These are phyloP conservation scores for Urocitellus parryii DNA, from an alignment of 2,113 vertebrate species.

Conservation along the genomic window DNA sequence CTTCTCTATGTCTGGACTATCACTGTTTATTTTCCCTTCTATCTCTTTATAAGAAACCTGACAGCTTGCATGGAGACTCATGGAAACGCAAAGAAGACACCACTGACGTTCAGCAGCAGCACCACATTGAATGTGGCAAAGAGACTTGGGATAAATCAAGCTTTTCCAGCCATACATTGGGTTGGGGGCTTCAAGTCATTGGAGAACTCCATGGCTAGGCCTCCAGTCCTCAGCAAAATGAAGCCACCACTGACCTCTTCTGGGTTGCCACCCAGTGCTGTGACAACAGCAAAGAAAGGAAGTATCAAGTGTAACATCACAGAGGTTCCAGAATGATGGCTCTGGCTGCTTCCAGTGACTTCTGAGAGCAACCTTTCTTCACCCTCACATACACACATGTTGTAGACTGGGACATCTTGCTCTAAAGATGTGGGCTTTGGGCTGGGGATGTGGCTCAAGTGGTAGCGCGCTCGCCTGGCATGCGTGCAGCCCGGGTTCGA, in stretches of 20 bases:
- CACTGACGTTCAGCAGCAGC: slow-evolving; percentile 60
- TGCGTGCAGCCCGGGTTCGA: too few species aligned
- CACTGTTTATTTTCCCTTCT: too few species aligned
- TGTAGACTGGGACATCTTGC: neutral
- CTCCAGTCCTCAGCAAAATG: neutral
- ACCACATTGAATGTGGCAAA: slow-evolving; percentile 55
- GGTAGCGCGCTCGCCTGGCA: too few species aligned
- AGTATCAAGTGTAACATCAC: slow-evolving; percentile 69
- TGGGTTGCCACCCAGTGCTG: neutral
- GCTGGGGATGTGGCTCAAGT: too few species aligned
- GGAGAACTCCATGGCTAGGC: too few species aligned
- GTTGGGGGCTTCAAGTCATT: too few species aligned
- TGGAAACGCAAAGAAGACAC: slow-evolving; percentile 79
- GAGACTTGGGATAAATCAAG: neutral
- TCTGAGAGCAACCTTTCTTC: neutral
- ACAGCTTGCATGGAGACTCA: slow-evolving; percentile 38
- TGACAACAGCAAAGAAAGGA: neutral
- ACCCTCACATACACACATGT: accelerated
- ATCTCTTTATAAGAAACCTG: neutral
- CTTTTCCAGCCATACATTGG: too few species aligned
- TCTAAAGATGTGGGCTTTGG: neutral
- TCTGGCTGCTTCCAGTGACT: neutral
- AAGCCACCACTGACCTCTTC: neutral
- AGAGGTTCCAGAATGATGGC: slow-evolving; percentile 40
- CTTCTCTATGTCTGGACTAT: too few species aligned